Conservation (phyloP, 1,140 invertebrate species). For the Drosophila albomicans region DNA sequence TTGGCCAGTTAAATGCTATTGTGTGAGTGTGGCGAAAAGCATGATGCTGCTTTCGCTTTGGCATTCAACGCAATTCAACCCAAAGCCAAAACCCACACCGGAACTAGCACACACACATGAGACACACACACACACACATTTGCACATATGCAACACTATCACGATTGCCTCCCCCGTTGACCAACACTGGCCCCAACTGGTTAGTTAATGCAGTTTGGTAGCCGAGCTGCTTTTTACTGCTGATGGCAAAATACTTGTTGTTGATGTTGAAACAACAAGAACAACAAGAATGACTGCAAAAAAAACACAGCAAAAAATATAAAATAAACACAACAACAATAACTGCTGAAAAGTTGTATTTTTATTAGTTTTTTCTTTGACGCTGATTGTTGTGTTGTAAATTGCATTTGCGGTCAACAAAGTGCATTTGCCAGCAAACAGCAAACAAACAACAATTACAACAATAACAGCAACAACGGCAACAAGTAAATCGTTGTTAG, state of each 20-base stretch:
- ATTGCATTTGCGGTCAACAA: slow-evolving; percentile 76
- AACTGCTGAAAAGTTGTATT: slow-evolving; percentile 38
- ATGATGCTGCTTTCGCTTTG: slow-evolving; percentile 29
- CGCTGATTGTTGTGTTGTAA: slow-evolving; percentile 69
- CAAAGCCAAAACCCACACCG: slow-evolving; percentile 11
- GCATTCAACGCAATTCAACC: slow-evolving; percentile 17
- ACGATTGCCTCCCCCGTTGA: background rate
- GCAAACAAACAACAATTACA: slow-evolving; percentile 12
- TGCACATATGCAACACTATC: slow-evolving; percentile 1
- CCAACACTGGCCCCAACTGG: slow-evolving; percentile 30
- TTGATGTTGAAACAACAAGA: slow-evolving; percentile 30
- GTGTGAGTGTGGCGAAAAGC: slow-evolving; percentile 25
- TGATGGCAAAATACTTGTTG: slow-evolving; percentile 47
- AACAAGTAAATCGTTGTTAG: slow-evolving; percentile 16
- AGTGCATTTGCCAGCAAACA: slow-evolving; percentile 46
- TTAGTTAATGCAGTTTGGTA: slow-evolving; percentile 62
- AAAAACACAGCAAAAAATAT: background rate
- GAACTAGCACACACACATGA: slow-evolving; percentile 5
- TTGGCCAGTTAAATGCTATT: slow-evolving; percentile 22
- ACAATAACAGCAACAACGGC: slow-evolving; percentile 15
- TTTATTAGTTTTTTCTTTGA: slow-evolving; percentile 67
- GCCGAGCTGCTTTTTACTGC: slow-evolving; percentile 44
- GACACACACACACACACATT: background rate
- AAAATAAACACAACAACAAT: slow-evolving; percentile 8
- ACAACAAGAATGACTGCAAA: slow-evolving; percentile 2